Base-by-base conservation (phyloP, 2,888 invertebrate species). In the Parasteatoda lunata region DNA sequence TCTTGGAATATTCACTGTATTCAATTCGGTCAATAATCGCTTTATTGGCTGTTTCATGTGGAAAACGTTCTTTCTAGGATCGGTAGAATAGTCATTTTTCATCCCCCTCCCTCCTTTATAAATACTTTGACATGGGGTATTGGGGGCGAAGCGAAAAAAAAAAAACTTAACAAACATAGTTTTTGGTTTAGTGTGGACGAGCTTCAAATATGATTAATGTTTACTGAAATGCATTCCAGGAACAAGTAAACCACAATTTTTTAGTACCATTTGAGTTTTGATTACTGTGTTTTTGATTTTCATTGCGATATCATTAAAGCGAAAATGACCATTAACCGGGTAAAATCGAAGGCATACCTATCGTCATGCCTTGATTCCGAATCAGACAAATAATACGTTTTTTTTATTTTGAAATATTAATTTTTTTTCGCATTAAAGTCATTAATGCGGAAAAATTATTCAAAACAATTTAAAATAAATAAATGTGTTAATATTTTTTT, bases 21-120 rank as follows among this genome's bases (percentile, higher is more conserved):
- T 13, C 75, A 48, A 15, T 30, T 9, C 77, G 77, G 77, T 77
- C 77, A 77, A 77, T 68, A 77, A 52, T 77, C 77, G 45, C 77
- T 77, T 77, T 77, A 77, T 59, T 77, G 66, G 77, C 49, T n/a
- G 48, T n/a, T 49, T 49, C 71, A 6, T 49, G 59, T 9, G n/a
- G 59, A 8, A n/a, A 59, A 59, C n/a, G 59, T 59, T 59, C 59
- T n/a, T 13, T 59, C 59, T 13, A 8, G n/a, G n/a, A n/a, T 1
- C 9, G 59, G 9, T 59, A 13, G 59, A 59, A 59, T 9, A 59
- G 59, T n/a, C 59, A 59, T 59, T 59, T 59, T 59, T 9, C 8
- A 13, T n/a, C n/a, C 59, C n/a, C 59, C 59, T 7, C 59, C 59
- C 59, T 13, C 59, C 9, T 59, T 30, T 30, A 30, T 30, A 30